These are phyloP conservation scores for Hemicrepidius hirtus DNA, from an alignment of 2,888 invertebrate species.

Conservation along the genomic window DNA sequence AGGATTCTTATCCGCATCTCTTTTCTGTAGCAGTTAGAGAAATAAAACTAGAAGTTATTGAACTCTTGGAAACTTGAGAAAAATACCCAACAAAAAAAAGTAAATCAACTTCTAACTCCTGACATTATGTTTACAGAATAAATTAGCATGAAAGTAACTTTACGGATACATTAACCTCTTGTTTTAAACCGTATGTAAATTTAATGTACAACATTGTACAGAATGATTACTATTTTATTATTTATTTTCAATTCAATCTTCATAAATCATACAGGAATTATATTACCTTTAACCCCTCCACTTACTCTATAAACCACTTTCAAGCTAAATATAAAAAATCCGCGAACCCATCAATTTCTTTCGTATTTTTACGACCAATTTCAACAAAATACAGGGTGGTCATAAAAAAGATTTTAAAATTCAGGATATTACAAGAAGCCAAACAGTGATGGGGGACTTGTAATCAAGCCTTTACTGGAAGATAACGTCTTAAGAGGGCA, in stretches of 20 bases:
- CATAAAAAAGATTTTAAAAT: neutral
- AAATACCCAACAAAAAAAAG: neutral
- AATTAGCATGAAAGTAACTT: constrained; percentile 14
- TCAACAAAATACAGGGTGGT: no score
- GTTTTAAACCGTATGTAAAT: no score
- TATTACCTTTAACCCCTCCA: no score
- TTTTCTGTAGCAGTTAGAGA: constrained; percentile 2
- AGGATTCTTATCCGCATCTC: constrained; percentile 14
- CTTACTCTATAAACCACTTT: no score
- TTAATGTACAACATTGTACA: no score
- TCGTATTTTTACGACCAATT: no score
- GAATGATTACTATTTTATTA: no score
- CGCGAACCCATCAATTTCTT: no score
- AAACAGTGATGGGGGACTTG: constrained; percentile 24
- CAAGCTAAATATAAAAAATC: no score
- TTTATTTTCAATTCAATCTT: no score
- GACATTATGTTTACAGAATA: constrained; percentile 7
- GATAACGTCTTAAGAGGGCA: constrained; percentile 37
- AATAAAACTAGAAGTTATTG: constrained; percentile 8
- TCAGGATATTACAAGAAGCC: constrained; percentile 23
- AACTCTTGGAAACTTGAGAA: constrained; percentile 3
- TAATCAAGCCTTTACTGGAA: constrained; percentile 38
- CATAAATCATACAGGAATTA: no score
- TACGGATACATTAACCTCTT: constrained; percentile 11
- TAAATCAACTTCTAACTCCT: neutral